phyloP scores from a whole-genome alignment of 92 coral and sea anemone species.

The Zoanthus sansibaricus region DNA sequence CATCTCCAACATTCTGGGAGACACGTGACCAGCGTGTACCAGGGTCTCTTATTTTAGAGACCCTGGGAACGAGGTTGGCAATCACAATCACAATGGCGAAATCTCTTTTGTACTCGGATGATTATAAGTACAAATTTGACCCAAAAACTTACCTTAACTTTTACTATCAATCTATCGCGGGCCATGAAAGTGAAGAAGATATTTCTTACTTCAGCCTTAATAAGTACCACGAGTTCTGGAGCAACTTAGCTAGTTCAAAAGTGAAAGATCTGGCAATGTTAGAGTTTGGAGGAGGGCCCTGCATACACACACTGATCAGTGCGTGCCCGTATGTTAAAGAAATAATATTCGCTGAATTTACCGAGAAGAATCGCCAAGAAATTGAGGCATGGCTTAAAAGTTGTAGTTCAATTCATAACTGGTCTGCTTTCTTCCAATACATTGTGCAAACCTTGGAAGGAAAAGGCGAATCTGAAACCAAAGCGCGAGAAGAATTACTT shows the following conservation, averaged over 20 bases:
- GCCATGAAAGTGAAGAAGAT: not conserved
- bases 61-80: too few relatives aligned
- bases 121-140: slow-evolving; percentile 38
- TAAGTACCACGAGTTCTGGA: slow-evolving; percentile 14
- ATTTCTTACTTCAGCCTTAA: not conserved
- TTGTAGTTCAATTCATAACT: slow-evolving; percentile 27
- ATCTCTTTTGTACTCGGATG: slow-evolving; percentile 17
- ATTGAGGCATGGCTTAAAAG: slow-evolving; percentile 41
- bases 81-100: not conserved
- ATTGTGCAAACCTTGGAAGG: slow-evolving; percentile 32
- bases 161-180: slow-evolving; percentile 4
- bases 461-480: not conserved
- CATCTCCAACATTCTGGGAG: too few relatives aligned
- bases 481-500: slow-evolving; percentile 24
- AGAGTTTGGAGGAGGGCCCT: slow-evolving; percentile 63
- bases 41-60: too few relatives aligned
- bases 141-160: slow-evolving; percentile 42
- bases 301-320: slow-evolving; percentile 20
- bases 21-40: too few relatives aligned
- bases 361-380: slow-evolving; percentile 51
- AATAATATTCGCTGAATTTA: slow-evolving; percentile 43
- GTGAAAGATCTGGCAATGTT: not conserved
- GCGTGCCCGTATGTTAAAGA: slow-evolving; percentile 44
- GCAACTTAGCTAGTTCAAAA: not conserved
- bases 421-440: slow-evolving; percentile 47